Evolutionary conservation across 2,797 vertebrate genomes (phyloP).

Genomic region (Mionectes olivaceus): DNA sequence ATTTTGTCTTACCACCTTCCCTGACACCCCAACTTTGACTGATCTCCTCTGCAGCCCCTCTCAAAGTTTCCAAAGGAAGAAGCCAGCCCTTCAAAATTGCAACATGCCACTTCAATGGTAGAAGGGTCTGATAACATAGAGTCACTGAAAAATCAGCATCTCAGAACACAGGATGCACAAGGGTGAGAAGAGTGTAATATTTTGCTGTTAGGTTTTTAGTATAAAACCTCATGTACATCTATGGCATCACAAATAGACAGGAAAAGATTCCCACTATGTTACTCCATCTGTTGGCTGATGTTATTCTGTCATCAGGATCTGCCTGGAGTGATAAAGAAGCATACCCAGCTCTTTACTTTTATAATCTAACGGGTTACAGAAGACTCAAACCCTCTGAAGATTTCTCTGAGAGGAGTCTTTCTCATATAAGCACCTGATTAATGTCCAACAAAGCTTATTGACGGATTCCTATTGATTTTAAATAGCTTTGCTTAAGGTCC

Average conservation of each 20-base stretch:
- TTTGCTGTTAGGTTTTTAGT: background rate
- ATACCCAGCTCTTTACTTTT: background rate
- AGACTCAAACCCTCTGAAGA: background rate
- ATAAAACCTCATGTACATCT: background rate
- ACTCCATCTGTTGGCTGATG: background rate
- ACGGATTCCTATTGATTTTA: slow-evolving; percentile 11
- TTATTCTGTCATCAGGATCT: background rate
- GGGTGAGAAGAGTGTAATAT: background rate
- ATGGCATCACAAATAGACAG: background rate
- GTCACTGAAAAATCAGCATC: background rate
- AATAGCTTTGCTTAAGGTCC: background rate
- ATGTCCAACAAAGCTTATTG: background rate
- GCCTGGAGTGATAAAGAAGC: background rate
- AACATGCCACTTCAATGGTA: background rate
- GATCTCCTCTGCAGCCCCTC: background rate
- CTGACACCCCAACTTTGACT: background rate
- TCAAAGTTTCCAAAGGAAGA: background rate
- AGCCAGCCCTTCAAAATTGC: background rate
- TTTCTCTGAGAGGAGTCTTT: background rate
- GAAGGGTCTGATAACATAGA: background rate
- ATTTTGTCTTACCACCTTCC: background rate
- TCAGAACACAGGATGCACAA: background rate
- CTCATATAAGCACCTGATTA: slow-evolving; percentile 1
- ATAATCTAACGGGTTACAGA: background rate
- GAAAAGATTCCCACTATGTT: background rate